Percentiles rank a stretch among this genome's conserved stretches.
phyloP scores from a whole-genome alignment of 1,140 invertebrate genomes.

The Pachypeltis micranthus region DNA sequence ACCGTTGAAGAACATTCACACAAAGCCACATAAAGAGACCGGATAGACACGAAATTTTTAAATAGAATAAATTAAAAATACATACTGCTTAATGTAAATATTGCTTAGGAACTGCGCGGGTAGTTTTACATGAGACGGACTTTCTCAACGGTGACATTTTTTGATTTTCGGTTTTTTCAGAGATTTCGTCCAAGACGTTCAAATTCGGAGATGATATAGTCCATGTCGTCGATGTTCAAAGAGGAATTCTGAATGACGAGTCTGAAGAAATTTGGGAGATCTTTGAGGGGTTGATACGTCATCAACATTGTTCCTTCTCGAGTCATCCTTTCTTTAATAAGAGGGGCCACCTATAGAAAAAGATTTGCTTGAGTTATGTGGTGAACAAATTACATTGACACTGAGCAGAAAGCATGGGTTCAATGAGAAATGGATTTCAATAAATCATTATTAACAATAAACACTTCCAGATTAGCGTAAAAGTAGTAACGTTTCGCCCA shows the following conservation, averaged over 20 bases:
- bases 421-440: too few relatives aligned
- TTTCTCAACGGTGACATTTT: not conserved
- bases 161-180: constrained; percentile 31
- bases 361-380: too few relatives aligned
- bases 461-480: too few relatives aligned
- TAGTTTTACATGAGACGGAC: not conserved
- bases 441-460: too few relatives aligned
- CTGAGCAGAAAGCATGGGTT: too few relatives aligned
- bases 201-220: constrained; percentile 75
- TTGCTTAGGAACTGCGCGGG: not conserved
- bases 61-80: too few relatives aligned
- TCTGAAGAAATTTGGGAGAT: constrained; percentile 82
- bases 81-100: too few relatives aligned
- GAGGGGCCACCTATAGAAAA: constrained; percentile 60
- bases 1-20: too few relatives aligned
- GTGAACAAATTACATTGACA: too few relatives aligned
- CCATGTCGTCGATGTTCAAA: constrained; percentile 64
- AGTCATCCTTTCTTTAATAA: constrained; percentile 90
- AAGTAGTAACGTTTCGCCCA: too few relatives aligned
- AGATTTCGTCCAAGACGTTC: constrained; percentile 63
- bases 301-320: constrained; percentile 88
- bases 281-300: constrained; percentile 77
- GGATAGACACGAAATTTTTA: too few relatives aligned
- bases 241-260: constrained; percentile 85
- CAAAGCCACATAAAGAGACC: too few relatives aligned